Evolutionary conservation across 2,888 invertebrate species (phyloP).

Genomic region (Perithous albicinctus): DNA sequence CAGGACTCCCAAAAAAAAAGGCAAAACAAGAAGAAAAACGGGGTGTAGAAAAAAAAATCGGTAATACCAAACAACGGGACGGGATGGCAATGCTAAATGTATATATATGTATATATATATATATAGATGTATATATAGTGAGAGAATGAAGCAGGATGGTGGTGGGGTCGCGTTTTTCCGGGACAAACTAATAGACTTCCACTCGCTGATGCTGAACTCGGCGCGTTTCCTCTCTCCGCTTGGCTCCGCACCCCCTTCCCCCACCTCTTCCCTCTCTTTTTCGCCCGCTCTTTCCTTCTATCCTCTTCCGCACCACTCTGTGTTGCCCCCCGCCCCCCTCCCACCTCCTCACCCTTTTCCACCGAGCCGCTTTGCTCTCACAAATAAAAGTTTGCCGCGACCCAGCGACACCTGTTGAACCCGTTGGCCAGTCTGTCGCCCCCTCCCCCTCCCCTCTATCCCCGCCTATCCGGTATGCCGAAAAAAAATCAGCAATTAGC

Average conservation of each 20-base stretch:
- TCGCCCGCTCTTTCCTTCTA: constrained; percentile 68
- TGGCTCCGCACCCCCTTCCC: constrained; percentile 58
- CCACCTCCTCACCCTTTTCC: no score
- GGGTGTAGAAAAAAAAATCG: constrained; percentile 76
- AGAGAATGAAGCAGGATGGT: constrained; percentile 27
- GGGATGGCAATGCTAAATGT: constrained; percentile 65
- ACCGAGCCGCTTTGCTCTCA: constrained; percentile 72
- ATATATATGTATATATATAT: neutral
- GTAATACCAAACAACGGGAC: constrained; percentile 79
- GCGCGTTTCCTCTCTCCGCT: constrained; percentile 71
- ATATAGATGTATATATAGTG: constrained; percentile 45
- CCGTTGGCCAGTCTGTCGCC: constrained; percentile 76
- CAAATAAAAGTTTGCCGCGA: constrained; percentile 84
- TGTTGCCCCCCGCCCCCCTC: constrained; percentile 53
- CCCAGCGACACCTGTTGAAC: constrained; percentile 84
- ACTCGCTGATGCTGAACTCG: constrained; percentile 76
- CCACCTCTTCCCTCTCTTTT: constrained; percentile 63
- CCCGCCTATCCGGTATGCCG: constrained; percentile 1
- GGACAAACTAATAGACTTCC: constrained; percentile 83
- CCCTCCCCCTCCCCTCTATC: neutral
- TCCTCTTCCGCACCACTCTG: constrained; percentile 24
- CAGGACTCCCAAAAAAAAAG: constrained; percentile 1
- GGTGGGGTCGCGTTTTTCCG: constrained; percentile 81
- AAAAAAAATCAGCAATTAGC: constrained; percentile 80
- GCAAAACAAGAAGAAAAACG: constrained; percentile 62